Evolutionary conservation across 1,140 invertebrate genomes (phyloP), one percentile per base, ranked within the genome.

Genomic region (Drosophila murphyi): DNA sequence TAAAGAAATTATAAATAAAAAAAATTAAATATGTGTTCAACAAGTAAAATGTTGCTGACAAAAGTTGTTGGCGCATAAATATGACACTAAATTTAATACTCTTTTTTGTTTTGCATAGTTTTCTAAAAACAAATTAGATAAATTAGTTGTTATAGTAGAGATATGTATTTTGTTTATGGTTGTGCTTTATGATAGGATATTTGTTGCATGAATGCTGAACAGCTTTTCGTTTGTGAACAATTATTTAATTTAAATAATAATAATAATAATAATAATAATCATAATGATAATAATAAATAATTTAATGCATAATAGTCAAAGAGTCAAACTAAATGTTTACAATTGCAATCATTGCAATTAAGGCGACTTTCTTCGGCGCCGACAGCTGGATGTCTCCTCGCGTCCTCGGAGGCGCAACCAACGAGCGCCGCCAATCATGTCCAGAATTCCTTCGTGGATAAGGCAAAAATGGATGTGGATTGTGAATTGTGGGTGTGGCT

Each of bases 41-140:
- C 76, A 76, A 65, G 70, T 68, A 68, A 70, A 70, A 51, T 64
- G 71, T 20, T 20, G 20, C 20, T 20, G 20, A 20, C 20, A 20
- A 20, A 20, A 20, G 20, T 72, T 64, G 60, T 77, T 73, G 61
- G 50, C 74, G 48, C 65, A 64, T 71, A 83, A 78, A 90, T 91
- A 91, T 91, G 90, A 91, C 90, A 91, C 90, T 91, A 91, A 91
- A 91, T 82, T 77, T 91, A 91, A 91, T 91, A 91, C 89, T 91
- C 82, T 87, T 91, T 20, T 20, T 20, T 20, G 20, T 20, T 20
- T 80, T 59, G 74, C 56, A 76, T 79, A 64, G 65, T 77, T 70
- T 75, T 76, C 32, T 64, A 56, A 39, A 65, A 72, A 72, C 69
- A 68, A 72, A 47, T 62, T 72, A 69, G 65, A 78, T 65, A 83